Evolutionary conservation across 2,797 vertebrate genomes (phyloP).

Genomic region (Amniataba percoides): DNA sequence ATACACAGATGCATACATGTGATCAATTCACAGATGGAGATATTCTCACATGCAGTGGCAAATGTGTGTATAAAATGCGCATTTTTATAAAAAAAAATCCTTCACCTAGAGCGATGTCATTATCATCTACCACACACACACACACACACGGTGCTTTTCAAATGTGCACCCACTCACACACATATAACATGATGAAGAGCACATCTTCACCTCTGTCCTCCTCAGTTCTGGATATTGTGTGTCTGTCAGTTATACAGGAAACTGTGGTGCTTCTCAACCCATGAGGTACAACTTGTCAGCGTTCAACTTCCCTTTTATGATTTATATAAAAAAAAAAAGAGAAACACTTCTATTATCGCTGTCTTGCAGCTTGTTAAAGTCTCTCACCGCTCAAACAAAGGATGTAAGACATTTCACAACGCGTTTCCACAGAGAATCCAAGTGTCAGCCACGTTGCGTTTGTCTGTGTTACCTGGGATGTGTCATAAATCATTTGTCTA

Average conservation of each 20-base stretch:
- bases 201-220: constrained; percentile 5
- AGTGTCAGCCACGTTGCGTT: constrained; percentile 31
- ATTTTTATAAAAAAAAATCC: constrained; percentile 8
- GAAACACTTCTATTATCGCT: constrained; percentile 11
- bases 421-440: constrained; percentile 27
- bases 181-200: constrained; percentile 16
- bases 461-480: constrained; percentile 35
- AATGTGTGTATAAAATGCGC: constrained; percentile 15
- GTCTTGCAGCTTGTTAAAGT: constrained; percentile 22
- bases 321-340: background rate
- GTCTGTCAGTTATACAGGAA: constrained; percentile 18
- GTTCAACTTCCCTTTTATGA: constrained; percentile 6
- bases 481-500: constrained; percentile 47
- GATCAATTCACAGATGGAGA: constrained; percentile 40
- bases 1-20: constrained; percentile 26
- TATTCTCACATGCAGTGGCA: constrained; percentile 24
- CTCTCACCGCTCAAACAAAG: constrained; percentile 8
- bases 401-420: constrained; percentile 22
- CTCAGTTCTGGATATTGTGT: constrained; percentile 9
- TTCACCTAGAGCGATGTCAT: constrained; percentile 2
- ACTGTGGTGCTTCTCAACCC: background rate
- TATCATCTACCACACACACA: constrained; percentile 11
- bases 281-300: background rate
- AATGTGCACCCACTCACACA: background rate
- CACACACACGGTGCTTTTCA: constrained; percentile 14